Evolutionary conservation across 2,888 invertebrate species (phyloP).

Genomic region (Idaea aversata): DNA sequence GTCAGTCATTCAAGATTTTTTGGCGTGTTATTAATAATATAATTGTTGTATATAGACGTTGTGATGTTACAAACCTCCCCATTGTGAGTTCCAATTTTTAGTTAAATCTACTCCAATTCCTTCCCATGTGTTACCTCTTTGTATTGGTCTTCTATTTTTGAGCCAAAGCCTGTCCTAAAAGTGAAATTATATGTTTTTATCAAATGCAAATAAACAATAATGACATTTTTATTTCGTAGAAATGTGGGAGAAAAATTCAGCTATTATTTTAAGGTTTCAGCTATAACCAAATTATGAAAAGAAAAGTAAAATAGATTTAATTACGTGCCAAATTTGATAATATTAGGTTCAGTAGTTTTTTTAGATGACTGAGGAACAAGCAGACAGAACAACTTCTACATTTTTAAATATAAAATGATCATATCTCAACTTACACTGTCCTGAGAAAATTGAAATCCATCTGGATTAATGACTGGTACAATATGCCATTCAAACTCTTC

Average conservation of each 20-base stretch:
- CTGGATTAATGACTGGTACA: constrained; percentile 87
- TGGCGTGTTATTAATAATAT: too few species aligned
- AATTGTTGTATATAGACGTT: too few species aligned
- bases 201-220: too few species aligned
- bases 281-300: too few species aligned
- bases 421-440: constrained; percentile 58
- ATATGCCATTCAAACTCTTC: constrained; percentile 86
- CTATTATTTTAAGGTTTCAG: too few species aligned
- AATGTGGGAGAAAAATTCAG: too few species aligned
- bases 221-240: too few species aligned
- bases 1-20: too few species aligned
- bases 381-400: not conserved
- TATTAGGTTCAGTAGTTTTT: not conserved
- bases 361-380: too few species aligned
- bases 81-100: constrained; percentile 83
- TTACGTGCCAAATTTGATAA: not conserved
- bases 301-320: too few species aligned
- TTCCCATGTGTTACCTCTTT: constrained; percentile 35
- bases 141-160: constrained; percentile 79
- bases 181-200: constrained; percentile 9
- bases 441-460: constrained; percentile 87
- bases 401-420: not conserved
- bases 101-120: constrained; percentile 81
- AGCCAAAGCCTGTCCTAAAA: constrained; percentile 82
- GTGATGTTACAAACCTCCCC: constrained; percentile 66